These are phyloP conservation scores for Naso thynnoides DNA, from an alignment of 2,797 vertebrate species.

Conservation along the genomic window DNA sequence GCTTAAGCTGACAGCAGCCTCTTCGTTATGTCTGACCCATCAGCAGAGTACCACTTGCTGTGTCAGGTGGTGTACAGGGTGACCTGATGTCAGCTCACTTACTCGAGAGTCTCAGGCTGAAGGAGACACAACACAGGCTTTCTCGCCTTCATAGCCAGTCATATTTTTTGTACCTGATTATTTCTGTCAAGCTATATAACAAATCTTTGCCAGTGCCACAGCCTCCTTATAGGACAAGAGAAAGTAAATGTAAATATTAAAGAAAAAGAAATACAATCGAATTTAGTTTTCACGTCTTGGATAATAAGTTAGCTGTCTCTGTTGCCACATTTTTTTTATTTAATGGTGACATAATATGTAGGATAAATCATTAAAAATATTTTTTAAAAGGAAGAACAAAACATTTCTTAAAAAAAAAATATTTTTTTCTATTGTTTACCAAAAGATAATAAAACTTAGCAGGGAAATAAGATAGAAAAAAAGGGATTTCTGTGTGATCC, in stretches of 20 bases:
- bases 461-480: too few relatives aligned
- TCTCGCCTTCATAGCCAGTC: slow-evolving; percentile 17
- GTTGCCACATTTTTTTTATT: too few relatives aligned
- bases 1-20: slow-evolving; percentile 25
- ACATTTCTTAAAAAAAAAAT: too few relatives aligned
- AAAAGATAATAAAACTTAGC: too few relatives aligned
- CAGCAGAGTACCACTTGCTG: slow-evolving; percentile 26
- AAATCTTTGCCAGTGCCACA: slow-evolving; percentile 20
- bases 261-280: neutral
- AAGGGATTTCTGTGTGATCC: too few relatives aligned
- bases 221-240: neutral
- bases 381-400: too few relatives aligned
- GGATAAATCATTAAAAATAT: too few relatives aligned
- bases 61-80: slow-evolving; percentile 55
- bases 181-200: slow-evolving; percentile 26
- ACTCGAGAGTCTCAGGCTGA: slow-evolving; percentile 30
- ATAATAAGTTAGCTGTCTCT: too few relatives aligned
- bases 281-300: too few relatives aligned
- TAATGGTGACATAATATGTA: too few relatives aligned
- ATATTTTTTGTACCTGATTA: slow-evolving; percentile 38
- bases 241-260: neutral
- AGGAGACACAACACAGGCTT: slow-evolving; percentile 35
- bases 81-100: slow-evolving; percentile 63
- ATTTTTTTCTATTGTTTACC: too few relatives aligned
- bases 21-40: slow-evolving; percentile 40